A percentile compares a stretch with the other conserved stretches of the same genome.
Conservation (phyloP, 2,113 vertebrate species). For the Muntiacus muntjak region DNA sequence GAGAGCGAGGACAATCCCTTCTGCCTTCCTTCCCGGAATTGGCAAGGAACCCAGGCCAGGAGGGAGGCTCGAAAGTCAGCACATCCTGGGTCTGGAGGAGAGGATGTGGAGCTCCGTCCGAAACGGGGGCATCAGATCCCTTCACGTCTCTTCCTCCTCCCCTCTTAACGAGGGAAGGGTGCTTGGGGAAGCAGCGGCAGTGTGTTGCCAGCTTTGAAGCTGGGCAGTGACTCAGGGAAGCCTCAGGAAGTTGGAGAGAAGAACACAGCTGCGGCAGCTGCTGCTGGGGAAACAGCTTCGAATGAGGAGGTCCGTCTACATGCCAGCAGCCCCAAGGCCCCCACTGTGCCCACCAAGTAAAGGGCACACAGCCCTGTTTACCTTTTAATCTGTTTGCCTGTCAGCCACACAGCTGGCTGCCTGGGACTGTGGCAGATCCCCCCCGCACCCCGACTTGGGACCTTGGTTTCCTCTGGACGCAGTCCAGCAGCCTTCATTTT, state of each 20-base stretch:
- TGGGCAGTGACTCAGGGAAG: conserved; percentile 69
- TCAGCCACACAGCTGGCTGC: not conserved
- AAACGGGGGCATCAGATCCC: not conserved
- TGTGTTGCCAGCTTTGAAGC: conserved; percentile 54
- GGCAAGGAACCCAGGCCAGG: not conserved
- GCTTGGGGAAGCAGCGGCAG: not conserved
- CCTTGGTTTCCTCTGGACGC: conserved; percentile 33
- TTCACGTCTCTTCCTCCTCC: not conserved
- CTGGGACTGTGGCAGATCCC: not conserved
- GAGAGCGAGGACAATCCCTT: not conserved
- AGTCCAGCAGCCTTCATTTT: not conserved
- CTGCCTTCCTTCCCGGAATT: conserved; percentile 16
- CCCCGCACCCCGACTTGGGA: not conserved
- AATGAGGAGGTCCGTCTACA: not conserved
- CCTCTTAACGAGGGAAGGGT: not conserved
- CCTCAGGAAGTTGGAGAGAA: conserved; percentile 60
- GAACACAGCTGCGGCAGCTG: conserved; percentile 46
- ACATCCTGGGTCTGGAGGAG: not conserved
- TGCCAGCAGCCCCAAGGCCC: conserved; percentile 48
- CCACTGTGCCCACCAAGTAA: conserved; percentile 33
- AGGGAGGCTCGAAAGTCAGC: not conserved
- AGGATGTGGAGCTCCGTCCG: not conserved
- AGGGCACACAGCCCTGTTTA: conserved; percentile 34
- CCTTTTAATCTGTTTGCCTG: conserved; percentile 29
- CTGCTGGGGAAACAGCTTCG: conserved; percentile 57